phyloP scores from a whole-genome alignment of 2,797 vertebrate species.

The Nannoperca obscura region DNA sequence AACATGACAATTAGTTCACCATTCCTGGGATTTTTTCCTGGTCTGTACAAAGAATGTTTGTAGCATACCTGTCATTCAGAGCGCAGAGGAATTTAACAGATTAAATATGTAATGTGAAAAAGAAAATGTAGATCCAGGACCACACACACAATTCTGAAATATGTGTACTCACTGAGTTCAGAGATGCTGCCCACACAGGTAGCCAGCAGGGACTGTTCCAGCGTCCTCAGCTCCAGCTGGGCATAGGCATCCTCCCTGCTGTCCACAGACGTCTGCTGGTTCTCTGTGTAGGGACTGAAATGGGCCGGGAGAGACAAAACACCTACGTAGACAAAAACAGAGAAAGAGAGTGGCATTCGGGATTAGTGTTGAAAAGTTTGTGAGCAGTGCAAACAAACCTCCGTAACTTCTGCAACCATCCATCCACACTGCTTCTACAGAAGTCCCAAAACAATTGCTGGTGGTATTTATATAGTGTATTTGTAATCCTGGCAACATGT shows the following conservation, averaged over 20 bases:
- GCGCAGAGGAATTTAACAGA: neutral
- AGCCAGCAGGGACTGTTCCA: conserved; percentile 96
- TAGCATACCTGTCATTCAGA: conserved; percentile 1
- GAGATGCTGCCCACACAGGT: conserved; percentile 99
- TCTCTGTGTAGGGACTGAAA: conserved; percentile 96
- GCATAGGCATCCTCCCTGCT: conserved; percentile 94
- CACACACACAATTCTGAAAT: conserved; percentile 1
- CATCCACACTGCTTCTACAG: conserved; percentile 1
- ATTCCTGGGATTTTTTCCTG: conserved; percentile 8
- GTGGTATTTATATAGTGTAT: conserved; percentile 44
- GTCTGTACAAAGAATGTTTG: conserved; percentile 8
- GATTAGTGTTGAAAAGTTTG: conserved; percentile 20
- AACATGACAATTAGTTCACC: conserved; percentile 1
- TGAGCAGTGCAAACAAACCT: neutral
- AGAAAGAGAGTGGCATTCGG: conserved; percentile 12
- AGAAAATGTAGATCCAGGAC: neutral
- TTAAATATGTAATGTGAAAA: conserved; percentile 12
- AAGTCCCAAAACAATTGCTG: conserved; percentile 29
- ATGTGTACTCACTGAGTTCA: conserved; percentile 92
- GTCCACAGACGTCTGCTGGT: conserved; percentile 86
- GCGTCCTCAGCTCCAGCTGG: conserved; percentile 95
- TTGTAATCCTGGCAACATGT: conserved; percentile 51
- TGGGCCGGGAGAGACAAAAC: conserved; percentile 96
- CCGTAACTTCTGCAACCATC: neutral
- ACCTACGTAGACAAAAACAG: conserved; percentile 80